phyloP scores from a whole-genome alignment of 2,797 vertebrate genomes.

The Eulemur albifrons region DNA sequence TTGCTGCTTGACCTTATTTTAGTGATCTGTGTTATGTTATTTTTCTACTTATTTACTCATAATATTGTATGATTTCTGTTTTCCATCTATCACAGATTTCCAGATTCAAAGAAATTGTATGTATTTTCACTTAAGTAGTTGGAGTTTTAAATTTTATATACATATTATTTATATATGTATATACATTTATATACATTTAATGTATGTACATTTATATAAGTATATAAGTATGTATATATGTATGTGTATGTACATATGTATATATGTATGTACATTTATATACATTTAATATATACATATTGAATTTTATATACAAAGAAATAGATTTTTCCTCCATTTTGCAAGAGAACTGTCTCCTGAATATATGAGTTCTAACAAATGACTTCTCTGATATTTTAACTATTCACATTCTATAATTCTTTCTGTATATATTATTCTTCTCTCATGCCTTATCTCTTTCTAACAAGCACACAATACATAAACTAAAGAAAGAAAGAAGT shows the following conservation, averaged over 20 bases:
- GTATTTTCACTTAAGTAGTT: constrained; percentile 5
- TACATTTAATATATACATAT: not conserved
- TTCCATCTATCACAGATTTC: not conserved
- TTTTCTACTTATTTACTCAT: not conserved
- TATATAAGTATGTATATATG: too few relatives aligned
- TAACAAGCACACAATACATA: not conserved
- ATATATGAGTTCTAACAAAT: not conserved
- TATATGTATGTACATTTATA: too few relatives aligned
- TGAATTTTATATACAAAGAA: not conserved
- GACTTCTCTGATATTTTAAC: not conserved
- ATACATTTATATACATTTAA: too few relatives aligned
- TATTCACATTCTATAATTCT: not conserved
- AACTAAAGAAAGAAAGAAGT: not conserved
- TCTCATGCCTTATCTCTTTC: constrained; percentile 54
- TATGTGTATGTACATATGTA: too few relatives aligned
- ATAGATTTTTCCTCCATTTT: not conserved
- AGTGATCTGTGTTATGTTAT: not conserved
- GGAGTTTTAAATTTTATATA: constrained; percentile 2
- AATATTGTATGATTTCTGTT: not conserved
- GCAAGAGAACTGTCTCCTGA: not conserved
- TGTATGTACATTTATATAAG: too few relatives aligned
- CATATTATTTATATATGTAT: not conserved
- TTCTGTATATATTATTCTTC: not conserved
- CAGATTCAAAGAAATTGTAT: not conserved
- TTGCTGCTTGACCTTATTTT: not conserved